phyloP scores from a whole-genome alignment of 2,888 invertebrate species.

The Ypsolopha scabrella region DNA sequence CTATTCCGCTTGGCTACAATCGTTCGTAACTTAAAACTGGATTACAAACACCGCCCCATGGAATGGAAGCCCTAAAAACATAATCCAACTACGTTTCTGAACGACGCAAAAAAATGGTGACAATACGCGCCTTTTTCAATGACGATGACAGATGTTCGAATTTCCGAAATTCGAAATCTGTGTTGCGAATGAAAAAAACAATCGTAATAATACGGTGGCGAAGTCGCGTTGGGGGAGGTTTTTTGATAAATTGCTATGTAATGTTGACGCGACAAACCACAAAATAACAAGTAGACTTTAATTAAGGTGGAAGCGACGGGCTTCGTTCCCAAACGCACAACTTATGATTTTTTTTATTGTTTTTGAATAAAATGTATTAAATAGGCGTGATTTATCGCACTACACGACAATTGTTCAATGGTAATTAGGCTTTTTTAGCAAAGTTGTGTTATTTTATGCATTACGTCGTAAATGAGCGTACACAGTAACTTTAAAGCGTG shows the following conservation, averaged over 20 bases:
- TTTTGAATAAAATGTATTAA: no score
- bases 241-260: conserved; percentile 15
- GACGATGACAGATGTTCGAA: conserved; percentile 51
- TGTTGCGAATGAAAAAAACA: conserved; percentile 27
- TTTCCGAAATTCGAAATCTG: conserved; percentile 44
- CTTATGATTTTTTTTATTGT: no score
- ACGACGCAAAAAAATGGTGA: conserved; percentile 21
- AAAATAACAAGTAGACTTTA: conserved; percentile 6
- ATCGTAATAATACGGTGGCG: conserved; percentile 30
- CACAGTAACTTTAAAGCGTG: no score
- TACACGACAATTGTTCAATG: no score
- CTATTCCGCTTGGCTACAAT: conserved; percentile 12
- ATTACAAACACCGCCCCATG: conserved; percentile 17
- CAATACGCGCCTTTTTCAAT: conserved; percentile 45
- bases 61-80: conserved; percentile 20
- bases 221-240: conserved; percentile 5
- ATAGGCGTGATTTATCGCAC: no score
- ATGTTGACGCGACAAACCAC: conserved; percentile 27
- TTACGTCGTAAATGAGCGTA: no score
- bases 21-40: conserved; percentile 22
- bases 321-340: no score
- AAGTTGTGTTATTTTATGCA: no score
- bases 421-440: no score
- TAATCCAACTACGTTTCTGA: conserved; percentile 14
- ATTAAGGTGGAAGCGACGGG: no score